Base-by-base conservation (phyloP, 2,888 invertebrate genomes). In the Caenorhabditis sulstoni region DNA sequence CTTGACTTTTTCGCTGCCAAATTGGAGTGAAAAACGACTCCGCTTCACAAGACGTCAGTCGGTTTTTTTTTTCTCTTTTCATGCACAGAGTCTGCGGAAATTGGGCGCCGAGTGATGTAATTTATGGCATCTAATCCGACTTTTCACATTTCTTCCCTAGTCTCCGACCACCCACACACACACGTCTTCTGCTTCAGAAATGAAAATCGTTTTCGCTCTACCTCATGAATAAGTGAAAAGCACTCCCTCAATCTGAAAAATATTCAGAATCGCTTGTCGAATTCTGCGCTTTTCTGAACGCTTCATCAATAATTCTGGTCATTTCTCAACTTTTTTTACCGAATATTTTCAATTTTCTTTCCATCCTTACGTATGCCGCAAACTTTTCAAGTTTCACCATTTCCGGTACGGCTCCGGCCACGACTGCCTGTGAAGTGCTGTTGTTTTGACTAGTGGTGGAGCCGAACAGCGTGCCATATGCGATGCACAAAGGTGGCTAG, bases 61-160 rank as follows among this genome's bases (percentile, higher is more conserved):
- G 4, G 29, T 29, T 29, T 29, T 29, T 29, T 7, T 29, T 64
- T 65, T 35, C 73, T 71, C 55, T 71, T 64, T 71, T 57, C 41
- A 73, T 65, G 44, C 73, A 22, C 58, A 58, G 22, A 29, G 29
- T 29, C 29, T 29, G 4, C 73, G 73, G 64, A 64, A 73, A 73
- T 73, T 73, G 73, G 64, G 64, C 64, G 58, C 64, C n/a, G 58
- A 73, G 73, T 58, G 58, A 73, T 73, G 73, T 64, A 73, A 73
- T 73, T 73, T 73, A 73, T 73, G 73, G 73, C 73, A 64, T 64
- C 58, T 64, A 73, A 73, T 64, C 73, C 64, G 44, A 57, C 73
- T 64, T 73, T 73, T 73, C 73, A 50, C 50, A 64, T 73, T 61
- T 47, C 57, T 49, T 62, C 47, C 47, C 55, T 71, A 22, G 61